phyloP scores from a whole-genome alignment of 2,113 vertebrate species.

The Salminus brasiliensis region DNA sequence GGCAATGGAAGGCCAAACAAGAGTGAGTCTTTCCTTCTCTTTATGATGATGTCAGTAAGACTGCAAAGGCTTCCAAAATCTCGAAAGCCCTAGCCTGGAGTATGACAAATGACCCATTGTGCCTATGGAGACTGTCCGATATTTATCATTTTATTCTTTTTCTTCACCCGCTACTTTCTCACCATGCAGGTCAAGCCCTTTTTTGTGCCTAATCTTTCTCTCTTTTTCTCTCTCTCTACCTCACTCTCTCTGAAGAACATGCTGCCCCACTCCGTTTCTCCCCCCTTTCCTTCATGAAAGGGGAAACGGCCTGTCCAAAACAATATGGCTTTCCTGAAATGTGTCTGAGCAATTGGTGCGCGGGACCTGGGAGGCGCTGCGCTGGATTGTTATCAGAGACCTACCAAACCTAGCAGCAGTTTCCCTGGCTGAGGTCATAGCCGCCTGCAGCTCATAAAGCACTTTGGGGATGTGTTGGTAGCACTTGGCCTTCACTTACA shows the following conservation, averaged over 20 bases:
- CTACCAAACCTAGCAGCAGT: constrained; percentile 18
- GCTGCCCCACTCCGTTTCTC: background rate
- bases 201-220: background rate
- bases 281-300: constrained; percentile 45
- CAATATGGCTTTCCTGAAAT: constrained; percentile 72
- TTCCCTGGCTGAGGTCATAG: constrained; percentile 40
- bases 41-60: constrained; percentile 44
- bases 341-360: constrained; percentile 57
- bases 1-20: background rate
- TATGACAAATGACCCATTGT: constrained; percentile 62
- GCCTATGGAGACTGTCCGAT: constrained; percentile 51
- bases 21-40: constrained; percentile 51
- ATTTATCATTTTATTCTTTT: constrained; percentile 62
- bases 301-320: constrained; percentile 71
- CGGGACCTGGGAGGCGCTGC: constrained; percentile 57
- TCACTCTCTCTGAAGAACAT: background rate
- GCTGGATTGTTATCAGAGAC: constrained; percentile 45
- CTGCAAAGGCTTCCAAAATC: constrained; percentile 53
- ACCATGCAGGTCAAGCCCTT: constrained; percentile 32
- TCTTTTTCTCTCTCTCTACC: background rate
- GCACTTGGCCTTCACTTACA: constrained; percentile 19
- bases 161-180: constrained; percentile 59
- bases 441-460: constrained; percentile 68
- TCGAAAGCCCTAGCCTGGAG: constrained; percentile 35
- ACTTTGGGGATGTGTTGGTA: constrained; percentile 22